These are phyloP conservation scores for Vesta saturnalis DNA, from an alignment of 2,888 invertebrate species.

Conservation along the genomic window DNA sequence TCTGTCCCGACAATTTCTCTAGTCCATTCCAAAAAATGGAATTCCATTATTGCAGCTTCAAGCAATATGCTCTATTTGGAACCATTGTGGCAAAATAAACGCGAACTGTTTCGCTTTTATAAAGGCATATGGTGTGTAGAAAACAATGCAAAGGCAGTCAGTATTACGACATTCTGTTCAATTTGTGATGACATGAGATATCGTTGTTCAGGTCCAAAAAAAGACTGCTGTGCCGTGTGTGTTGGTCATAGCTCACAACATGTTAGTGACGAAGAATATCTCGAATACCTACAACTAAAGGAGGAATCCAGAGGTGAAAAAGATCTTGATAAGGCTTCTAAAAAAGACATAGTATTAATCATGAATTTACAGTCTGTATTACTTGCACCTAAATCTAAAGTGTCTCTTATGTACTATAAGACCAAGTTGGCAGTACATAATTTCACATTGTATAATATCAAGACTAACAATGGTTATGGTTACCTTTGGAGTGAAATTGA, in stretches of 20 bases:
- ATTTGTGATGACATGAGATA: not conserved
- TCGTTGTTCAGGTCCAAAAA: not conserved
- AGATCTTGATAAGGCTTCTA: not conserved
- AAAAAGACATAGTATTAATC: constrained; percentile 4
- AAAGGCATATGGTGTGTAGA: no score
- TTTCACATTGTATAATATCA: constrained; percentile 5
- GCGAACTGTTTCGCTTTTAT: not conserved
- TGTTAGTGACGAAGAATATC: not conserved
- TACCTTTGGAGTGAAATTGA: constrained; percentile 9
- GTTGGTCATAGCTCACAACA: not conserved
- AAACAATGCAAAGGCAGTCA: no score
- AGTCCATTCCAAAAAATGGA: constrained; percentile 1
- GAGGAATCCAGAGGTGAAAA: constrained; percentile 1
- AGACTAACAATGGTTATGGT: not conserved
- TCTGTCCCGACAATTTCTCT: no score
- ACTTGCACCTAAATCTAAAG: constrained; percentile 4
- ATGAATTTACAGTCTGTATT: constrained; percentile 15
- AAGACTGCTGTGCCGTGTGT: constrained; percentile 9
- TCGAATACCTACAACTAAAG: no score
- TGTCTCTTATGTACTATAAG: constrained; percentile 6
- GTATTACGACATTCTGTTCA: no score
- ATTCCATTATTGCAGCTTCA: constrained; percentile 3
- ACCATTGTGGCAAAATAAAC: not conserved
- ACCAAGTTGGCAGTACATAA: constrained; percentile 13
- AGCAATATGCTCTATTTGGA: not conserved